phyloP scores from a whole-genome alignment of 1,140 invertebrate species.

The Bombus superbus region DNA sequence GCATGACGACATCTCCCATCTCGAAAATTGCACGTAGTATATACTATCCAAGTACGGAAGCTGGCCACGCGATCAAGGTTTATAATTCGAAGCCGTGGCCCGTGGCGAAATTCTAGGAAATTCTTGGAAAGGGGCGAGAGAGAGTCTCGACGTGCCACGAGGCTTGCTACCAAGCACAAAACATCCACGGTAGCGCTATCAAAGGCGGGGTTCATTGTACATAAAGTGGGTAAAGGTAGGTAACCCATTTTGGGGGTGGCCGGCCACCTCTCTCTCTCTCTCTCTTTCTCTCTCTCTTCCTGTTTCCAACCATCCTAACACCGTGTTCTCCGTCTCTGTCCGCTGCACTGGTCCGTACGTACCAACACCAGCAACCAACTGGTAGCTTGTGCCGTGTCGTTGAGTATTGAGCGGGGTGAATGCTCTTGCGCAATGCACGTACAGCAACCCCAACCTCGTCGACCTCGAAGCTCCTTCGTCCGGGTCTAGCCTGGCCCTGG shows the following conservation, averaged over 20 bases:
- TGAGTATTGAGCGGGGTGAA: constrained; percentile 82
- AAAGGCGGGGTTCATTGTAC: constrained; percentile 60
- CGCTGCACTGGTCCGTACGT: neutral
- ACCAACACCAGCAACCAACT: constrained; percentile 7
- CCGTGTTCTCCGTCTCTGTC: neutral
- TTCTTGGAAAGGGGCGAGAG: neutral
- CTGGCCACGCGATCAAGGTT: constrained; percentile 7
- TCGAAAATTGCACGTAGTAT: neutral
- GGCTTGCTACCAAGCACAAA: neutral
- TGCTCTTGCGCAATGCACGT: constrained; percentile 81
- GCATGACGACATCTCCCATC: no score
- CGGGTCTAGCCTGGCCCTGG: constrained; percentile 37
- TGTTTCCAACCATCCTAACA: neutral
- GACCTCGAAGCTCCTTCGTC: constrained; percentile 66
- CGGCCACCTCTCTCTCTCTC: constrained; percentile 20
- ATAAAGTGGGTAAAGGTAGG: constrained; percentile 63
- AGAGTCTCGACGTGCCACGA: neutral
- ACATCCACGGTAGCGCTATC: constrained; percentile 21
- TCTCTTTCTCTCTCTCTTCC: neutral
- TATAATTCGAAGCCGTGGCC: constrained; percentile 19
- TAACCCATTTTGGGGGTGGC: constrained; percentile 75
- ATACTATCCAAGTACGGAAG: neutral
- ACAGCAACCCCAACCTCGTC: constrained; percentile 72
- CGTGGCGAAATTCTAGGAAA: constrained; percentile 1
- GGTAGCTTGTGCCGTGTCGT: constrained; percentile 52